These are phyloP conservation scores for Notoglanidium macrostoma DNA, from an alignment of 2,797 vertebrate species.

Conservation along the genomic window DNA sequence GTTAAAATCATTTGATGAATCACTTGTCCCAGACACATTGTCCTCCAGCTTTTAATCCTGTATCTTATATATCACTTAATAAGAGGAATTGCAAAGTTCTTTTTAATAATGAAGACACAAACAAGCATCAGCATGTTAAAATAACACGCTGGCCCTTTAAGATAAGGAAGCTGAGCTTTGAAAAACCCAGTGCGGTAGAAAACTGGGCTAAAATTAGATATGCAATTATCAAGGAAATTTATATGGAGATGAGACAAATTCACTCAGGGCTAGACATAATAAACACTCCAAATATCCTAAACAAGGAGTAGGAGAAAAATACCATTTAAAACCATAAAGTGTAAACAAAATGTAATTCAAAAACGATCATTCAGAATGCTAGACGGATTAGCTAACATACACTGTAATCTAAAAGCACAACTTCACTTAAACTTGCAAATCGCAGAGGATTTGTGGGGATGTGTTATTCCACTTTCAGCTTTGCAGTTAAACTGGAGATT, in stretches of 20 bases:
- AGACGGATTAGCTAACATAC: constrained; percentile 3
- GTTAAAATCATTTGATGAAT: constrained; percentile 23
- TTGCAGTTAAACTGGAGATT: neutral
- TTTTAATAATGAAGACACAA: constrained; percentile 33
- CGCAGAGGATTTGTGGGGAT: constrained; percentile 51
- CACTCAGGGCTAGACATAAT: constrained; percentile 17
- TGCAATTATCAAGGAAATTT: constrained; percentile 22
- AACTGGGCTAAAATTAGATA: constrained; percentile 23
- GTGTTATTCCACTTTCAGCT: constrained; percentile 60
- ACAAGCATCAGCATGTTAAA: neutral
- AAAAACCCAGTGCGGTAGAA: neutral
- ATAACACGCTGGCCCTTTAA: constrained; percentile 17
- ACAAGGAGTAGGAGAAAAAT: constrained; percentile 12
- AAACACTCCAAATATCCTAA: neutral
- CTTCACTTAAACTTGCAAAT: constrained; percentile 55
- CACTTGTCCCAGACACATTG: constrained; percentile 11
- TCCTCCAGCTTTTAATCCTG: constrained; percentile 34
- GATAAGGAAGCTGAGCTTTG: constrained; percentile 31
- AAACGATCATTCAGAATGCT: neutral
- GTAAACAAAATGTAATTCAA: neutral
- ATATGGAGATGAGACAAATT: constrained; percentile 39
- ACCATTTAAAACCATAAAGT: neutral
- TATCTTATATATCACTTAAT: constrained; percentile 52
- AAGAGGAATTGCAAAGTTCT: constrained; percentile 48
- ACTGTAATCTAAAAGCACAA: neutral